Base-by-base conservation (phyloP, 1,140 invertebrate genomes). In the Micrasema minimum region DNA sequence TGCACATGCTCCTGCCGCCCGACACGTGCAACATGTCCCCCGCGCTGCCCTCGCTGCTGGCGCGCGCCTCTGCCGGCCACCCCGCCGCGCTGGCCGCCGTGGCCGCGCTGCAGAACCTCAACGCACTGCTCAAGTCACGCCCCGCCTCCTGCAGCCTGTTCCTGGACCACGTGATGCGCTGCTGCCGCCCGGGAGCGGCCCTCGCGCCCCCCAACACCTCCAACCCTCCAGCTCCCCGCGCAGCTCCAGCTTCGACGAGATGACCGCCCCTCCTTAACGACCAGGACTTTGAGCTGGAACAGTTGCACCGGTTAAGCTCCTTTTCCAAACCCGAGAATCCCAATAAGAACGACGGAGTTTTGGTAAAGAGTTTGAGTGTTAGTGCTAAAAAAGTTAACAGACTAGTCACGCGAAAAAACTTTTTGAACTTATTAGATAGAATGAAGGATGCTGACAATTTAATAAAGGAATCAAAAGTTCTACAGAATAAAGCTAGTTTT, bases 1-100 rank as follows among this genome's bases (percentile, higher is more conserved):
- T 94, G 76, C 93, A 95, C 79, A 87, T 89, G 14, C 87, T 95
- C 41, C 82, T 97, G 71, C 95, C 96, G 31, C 87, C 92, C 9
- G 94, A 96, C 78, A 92, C 93, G 74, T 92, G 90, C 78, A 90
- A 92, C 78, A 85, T 93, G 26, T 92, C 90, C 38, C 92, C 95
- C 5, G 90, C 93, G 4, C 82, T 97, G 62, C 94, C 95, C 0
- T 89, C 89, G 68, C 82, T 98, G 14, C 82, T 97, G 70, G 87
- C 90, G 1, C 89, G 93, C 74, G 93, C 93, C 9, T 89, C 92
- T n/a, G 86, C 86, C 20, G 90, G 90, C 2, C 88, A 89, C 71
- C 91, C 91, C 53, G 90, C 92, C 78, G 95, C 95, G 0, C 84
- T 93, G 69, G 89, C 90, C 22, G 94, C 95, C 0, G 88, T 97